Conservation (phyloP, 1,140 invertebrate species). For the Drosophila pectinifera region DNA sequence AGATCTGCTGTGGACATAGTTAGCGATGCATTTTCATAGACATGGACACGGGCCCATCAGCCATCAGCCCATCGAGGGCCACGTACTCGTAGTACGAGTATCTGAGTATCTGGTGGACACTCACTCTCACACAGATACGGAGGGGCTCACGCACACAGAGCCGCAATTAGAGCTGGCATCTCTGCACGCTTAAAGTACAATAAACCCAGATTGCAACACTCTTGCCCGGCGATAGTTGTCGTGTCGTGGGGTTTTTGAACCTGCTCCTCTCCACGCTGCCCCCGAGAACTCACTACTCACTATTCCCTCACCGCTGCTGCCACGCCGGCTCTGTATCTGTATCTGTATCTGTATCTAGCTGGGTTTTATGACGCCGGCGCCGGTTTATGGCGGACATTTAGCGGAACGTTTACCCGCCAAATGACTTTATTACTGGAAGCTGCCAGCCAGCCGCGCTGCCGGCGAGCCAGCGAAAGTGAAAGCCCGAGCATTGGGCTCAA, state of each 20-base stretch:
- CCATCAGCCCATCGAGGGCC: constrained; percentile 34
- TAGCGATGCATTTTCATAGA: constrained; percentile 74
- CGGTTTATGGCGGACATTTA: constrained; percentile 78
- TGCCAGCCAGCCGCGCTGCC: constrained; percentile 22
- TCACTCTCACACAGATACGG: constrained; percentile 28
- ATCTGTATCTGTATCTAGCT: constrained; percentile 36
- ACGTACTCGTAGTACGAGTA: constrained; percentile 15
- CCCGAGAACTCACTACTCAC: constrained; percentile 11
- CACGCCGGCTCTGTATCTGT: too few relatives aligned
- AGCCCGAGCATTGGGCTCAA: constrained; percentile 37
- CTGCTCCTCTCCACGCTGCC: constrained; percentile 41
- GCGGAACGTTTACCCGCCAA: constrained; percentile 69
- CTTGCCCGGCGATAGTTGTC: constrained; percentile 25
- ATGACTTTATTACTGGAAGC: constrained; percentile 77
- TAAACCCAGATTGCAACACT: constrained; percentile 75
- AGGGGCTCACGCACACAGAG: constrained; percentile 29
- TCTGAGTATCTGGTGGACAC: constrained; percentile 38
- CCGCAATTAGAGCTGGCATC: constrained; percentile 68
- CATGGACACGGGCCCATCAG: constrained; percentile 49
- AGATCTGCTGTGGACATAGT: constrained; percentile 75
- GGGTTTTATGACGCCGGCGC: constrained; percentile 63
- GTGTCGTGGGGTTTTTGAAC: constrained; percentile 76
- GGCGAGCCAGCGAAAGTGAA: constrained; percentile 59
- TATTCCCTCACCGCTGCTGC: constrained; percentile 22
- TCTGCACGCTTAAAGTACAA: constrained; percentile 74